Evolutionary conservation across 2,888 invertebrate genomes (phyloP), one percentile per base, ranked within the genome.

Genomic region (Spisula subtruncata): DNA sequence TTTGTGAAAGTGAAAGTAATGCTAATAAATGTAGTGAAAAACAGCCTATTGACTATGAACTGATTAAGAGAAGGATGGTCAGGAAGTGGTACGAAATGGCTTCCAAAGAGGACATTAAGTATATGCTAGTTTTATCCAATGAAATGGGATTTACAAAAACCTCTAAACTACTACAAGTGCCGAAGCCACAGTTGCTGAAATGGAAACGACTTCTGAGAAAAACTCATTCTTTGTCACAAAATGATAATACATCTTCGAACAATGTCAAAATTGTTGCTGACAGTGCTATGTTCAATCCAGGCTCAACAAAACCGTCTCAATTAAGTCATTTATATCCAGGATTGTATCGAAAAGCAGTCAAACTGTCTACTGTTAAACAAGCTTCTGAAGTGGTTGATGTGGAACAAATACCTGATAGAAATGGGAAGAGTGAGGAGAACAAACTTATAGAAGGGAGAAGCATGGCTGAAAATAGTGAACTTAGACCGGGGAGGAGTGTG

Each of bases 181-280:
- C 91, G n/a, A 91, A 91, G 75, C 89, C 87, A 8, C 81, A 84
- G 71, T 83, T 91, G 20, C 82, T 91, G 81, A 88, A 66, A 20
- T 89, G 87, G 86, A 79, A 86, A 16, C 60, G 89, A 10, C 14
- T n/a, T n/a, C 25, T 89, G 29, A 88, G 48, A 41, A 90, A 86
- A 51, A 48, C 84, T 16, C 54, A 46, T 35, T 1, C 20, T 20
- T 48, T 75, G 12, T 25, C 29, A 1, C 32, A 35, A 75, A 18
- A 18, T 14, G 35, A 32, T 32, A 12, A 16, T 18, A 0, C 29
- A 35, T 32, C 16, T 35, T 35, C 29, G 32, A 18, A 75, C 75
- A 75, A 32, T 25, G 32, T 25, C 1, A n/a, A 25, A 25, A 6
- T 18, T 12, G 32, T 4, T 75, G 35, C 0, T 10, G 32, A 32